phyloP scores from a whole-genome alignment of 2,888 invertebrate species.

The Sisyra terminalis region DNA sequence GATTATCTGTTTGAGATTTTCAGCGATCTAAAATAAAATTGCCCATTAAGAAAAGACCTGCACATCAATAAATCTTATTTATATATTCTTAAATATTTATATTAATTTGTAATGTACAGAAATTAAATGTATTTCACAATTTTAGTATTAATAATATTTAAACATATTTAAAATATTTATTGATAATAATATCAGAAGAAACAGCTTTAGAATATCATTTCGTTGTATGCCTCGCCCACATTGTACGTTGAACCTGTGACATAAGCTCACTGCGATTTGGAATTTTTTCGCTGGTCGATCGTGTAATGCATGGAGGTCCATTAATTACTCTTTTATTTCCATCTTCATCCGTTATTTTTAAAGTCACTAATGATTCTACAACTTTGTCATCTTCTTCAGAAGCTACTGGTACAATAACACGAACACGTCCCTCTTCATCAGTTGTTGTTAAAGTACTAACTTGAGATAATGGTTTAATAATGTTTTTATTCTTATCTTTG shows the following conservation, averaged over 20 bases:
- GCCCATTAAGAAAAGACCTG: too few relatives aligned
- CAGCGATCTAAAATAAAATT: too few relatives aligned
- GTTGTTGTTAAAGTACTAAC: conserved; percentile 43
- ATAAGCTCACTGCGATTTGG: conserved; percentile 74
- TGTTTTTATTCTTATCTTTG: conserved; percentile 23
- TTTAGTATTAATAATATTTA: background rate
- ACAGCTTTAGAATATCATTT: conserved; percentile 33
- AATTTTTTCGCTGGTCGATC: conserved; percentile 73
- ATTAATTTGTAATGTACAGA: conserved; percentile 2
- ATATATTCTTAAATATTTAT: background rate
- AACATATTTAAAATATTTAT: background rate
- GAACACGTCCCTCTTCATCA: conserved; percentile 39
- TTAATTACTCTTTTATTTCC: conserved; percentile 30
- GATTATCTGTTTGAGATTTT: too few relatives aligned
- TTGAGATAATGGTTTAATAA: conserved; percentile 51
- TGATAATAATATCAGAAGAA: background rate
- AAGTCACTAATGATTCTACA: conserved; percentile 27
- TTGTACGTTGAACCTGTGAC: conserved; percentile 63
- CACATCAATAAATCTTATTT: too few relatives aligned
- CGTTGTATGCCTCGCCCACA: conserved; percentile 79
- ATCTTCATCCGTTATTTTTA: conserved; percentile 37
- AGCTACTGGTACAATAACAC: conserved; percentile 42
- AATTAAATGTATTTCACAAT: conserved; percentile 1
- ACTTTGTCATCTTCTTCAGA: conserved; percentile 23
- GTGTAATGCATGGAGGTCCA: conserved; percentile 46